These are phyloP conservation scores for Rousettus madagascariensis DNA, from an alignment of 2,797 vertebrate genomes.

Conservation along the genomic window DNA sequence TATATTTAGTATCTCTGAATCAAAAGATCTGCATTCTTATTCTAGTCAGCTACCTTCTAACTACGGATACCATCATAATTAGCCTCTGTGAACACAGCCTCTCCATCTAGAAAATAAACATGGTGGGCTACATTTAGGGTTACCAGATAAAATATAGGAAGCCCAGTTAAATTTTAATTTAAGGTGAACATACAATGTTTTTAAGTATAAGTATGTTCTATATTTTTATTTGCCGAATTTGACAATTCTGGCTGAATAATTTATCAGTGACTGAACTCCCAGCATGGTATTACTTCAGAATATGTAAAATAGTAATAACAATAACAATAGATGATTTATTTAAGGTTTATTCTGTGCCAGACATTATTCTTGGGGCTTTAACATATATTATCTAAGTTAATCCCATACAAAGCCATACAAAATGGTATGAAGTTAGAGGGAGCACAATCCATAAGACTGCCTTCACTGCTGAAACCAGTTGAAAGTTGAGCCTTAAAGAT, in stretches of 20 bases:
- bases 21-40: not conserved
- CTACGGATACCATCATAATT: not conserved
- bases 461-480: not conserved
- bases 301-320: not conserved
- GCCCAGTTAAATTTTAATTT: not conserved
- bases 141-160: not conserved
- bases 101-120: not conserved
- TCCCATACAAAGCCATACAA: not conserved
- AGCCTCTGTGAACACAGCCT: not conserved
- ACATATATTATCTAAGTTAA: not conserved
- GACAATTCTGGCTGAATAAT: not conserved
- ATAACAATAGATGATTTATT: not conserved
- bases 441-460: not conserved
- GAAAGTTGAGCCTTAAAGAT: not conserved
- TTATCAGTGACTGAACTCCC: not conserved
- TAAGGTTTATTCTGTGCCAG: not conserved
- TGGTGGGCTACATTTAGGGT: not conserved
- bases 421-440: not conserved
- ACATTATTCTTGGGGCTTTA: not conserved
- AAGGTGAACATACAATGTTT: not conserved
- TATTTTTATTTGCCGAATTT: slow-evolving; percentile 3
- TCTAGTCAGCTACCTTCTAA: not conserved
- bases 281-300: not conserved
- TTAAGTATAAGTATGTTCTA: not conserved
- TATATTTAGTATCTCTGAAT: not conserved